Percentiles rank a stretch among this genome's conserved stretches.
Evolutionary conservation across 2,797 vertebrate species (phyloP).

Genomic region (Scomberomorus guttatus): DNA sequence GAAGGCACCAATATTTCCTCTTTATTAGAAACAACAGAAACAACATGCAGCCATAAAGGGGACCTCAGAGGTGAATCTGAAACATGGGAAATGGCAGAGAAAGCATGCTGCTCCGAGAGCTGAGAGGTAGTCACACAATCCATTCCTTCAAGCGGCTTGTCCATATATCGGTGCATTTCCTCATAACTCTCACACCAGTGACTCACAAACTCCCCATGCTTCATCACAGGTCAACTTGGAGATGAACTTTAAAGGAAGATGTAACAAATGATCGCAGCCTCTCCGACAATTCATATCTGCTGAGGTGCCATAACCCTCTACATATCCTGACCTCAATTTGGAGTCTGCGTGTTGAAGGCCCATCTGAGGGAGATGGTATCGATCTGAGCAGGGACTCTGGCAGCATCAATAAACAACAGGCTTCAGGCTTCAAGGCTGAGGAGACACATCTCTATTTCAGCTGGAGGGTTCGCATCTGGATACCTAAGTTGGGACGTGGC

Average conservation of each 20-base stretch:
- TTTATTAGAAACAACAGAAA: constrained; percentile 83
- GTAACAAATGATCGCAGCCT: constrained; percentile 71
- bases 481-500: constrained; percentile 64
- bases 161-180: constrained; percentile 48
- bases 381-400: constrained; percentile 76
- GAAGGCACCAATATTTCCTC: constrained; percentile 83
- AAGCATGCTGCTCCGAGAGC: constrained; percentile 47
- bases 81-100: constrained; percentile 39
- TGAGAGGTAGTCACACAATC: constrained; percentile 73
- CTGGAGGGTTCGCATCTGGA: constrained; percentile 66
- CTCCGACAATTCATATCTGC: constrained; percentile 67
- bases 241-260: constrained; percentile 76
- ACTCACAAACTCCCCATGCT: constrained; percentile 63
- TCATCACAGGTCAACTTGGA: constrained; percentile 79
- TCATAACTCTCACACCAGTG: constrained; percentile 60
- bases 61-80: constrained; percentile 65
- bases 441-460: constrained; percentile 79
- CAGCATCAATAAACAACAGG: constrained; percentile 84
- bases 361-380: constrained; percentile 78
- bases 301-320: constrained; percentile 75
- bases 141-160: constrained; percentile 58
- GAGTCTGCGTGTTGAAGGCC: constrained; percentile 77
- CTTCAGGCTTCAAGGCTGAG: constrained; percentile 82
- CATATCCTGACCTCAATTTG: constrained; percentile 85
- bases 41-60: constrained; percentile 74